Conservation (phyloP, 2,113 vertebrate species). For the Romanogobio albipinnatus region DNA sequence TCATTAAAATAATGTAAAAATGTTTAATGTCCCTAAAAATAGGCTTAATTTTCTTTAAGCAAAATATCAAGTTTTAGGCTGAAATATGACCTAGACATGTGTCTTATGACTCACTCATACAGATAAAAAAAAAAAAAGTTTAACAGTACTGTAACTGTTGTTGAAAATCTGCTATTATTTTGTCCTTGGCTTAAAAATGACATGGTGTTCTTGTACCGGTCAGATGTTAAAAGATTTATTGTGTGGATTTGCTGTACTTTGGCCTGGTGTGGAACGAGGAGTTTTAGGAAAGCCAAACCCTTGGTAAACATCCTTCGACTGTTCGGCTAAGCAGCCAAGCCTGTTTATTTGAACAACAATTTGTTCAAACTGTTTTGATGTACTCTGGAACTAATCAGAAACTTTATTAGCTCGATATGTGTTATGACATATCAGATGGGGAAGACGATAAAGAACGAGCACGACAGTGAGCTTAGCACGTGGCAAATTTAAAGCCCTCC, state of each 20-base stretch:
- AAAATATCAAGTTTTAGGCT: neutral
- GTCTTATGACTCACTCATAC: too few relatives aligned
- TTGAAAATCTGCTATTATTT: neutral
- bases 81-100: neutral
- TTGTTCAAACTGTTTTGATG: constrained; percentile 5
- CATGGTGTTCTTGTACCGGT: neutral
- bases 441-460: neutral
- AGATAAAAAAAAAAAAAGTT: too few relatives aligned
- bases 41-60: neutral
- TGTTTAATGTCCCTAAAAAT: neutral
- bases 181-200: neutral
- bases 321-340: neutral
- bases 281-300: constrained; percentile 21
- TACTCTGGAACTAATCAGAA: neutral
- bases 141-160: too few relatives aligned
- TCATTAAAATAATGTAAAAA: neutral
- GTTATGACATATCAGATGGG: neutral
- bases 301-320: constrained; percentile 12
- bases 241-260: constrained; percentile 9
- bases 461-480: constrained; percentile 7
- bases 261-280: neutral
- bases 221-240: neutral
- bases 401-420: constrained; percentile 16
- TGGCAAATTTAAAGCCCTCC: constrained; percentile 69
- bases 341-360: constrained; percentile 22